Conservation (phyloP, 2,113 vertebrate species). For the Eptatretus burgeri region DNA sequence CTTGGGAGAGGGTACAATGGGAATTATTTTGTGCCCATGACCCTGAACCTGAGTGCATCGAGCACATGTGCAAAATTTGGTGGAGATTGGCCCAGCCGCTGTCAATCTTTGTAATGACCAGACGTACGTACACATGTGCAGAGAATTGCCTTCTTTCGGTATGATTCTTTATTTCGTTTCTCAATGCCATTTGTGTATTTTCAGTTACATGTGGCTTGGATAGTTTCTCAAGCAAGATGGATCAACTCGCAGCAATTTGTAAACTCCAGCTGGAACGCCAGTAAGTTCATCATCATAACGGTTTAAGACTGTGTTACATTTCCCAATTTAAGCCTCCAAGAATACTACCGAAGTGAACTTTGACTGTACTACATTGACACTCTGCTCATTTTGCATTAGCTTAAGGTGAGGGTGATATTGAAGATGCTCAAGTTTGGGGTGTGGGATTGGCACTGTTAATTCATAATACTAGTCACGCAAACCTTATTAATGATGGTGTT, state of each 20-base stretch:
- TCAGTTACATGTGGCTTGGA: constrained; percentile 11
- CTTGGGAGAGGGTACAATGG: constrained; percentile 12
- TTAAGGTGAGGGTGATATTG: too few relatives aligned
- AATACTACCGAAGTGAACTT: too few relatives aligned
- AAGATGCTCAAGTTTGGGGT: too few relatives aligned
- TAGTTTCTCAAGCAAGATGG: constrained; percentile 27
- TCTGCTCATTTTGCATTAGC: too few relatives aligned
- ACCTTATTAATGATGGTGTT: too few relatives aligned
- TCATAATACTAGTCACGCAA: too few relatives aligned
- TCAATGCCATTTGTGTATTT: constrained; percentile 14
- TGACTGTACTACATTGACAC: too few relatives aligned
- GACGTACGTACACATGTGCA: neutral
- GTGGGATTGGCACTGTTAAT: too few relatives aligned
- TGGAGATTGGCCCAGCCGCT: too few relatives aligned
- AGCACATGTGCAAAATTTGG: neutral
- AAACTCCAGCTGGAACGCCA: constrained; percentile 43
- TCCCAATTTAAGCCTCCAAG: too few relatives aligned
- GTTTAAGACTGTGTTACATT: too few relatives aligned
- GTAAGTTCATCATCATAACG: constrained; percentile 6
- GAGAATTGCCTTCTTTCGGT: neutral
- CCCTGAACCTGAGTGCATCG: constrained; percentile 8
- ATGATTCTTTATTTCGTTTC: neutral
- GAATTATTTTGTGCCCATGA: constrained; percentile 13
- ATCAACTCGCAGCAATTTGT: constrained; percentile 42
- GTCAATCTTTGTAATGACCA: neutral